These are phyloP conservation scores for Esox masquinongy DNA, from an alignment of 2,797 vertebrate species.

Conservation along the genomic window DNA sequence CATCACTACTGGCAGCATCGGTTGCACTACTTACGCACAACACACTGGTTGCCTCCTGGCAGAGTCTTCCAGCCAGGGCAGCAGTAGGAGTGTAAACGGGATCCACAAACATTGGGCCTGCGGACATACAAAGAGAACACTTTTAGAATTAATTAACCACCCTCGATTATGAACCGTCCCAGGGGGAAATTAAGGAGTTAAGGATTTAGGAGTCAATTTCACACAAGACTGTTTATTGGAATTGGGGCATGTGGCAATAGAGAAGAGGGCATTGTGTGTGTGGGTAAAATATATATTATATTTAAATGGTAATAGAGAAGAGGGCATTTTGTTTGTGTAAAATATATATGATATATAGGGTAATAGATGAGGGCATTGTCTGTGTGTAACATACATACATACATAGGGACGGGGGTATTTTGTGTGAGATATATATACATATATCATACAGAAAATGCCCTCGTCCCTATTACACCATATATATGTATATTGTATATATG, in stretches of 20 bases:
- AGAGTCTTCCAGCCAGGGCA: slow-evolving; percentile 80
- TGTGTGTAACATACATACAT: too few relatives aligned
- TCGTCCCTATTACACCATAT: too few relatives aligned
- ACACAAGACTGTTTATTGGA: background rate
- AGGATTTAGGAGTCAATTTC: background rate
- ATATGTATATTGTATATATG: too few relatives aligned
- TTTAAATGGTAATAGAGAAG: too few relatives aligned
- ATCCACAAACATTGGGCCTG: slow-evolving; percentile 81
- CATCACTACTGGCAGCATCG: slow-evolving; percentile 19
- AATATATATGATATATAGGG: too few relatives aligned
- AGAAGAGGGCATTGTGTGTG: too few relatives aligned
- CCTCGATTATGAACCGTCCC: background rate
- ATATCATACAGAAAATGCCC: too few relatives aligned
- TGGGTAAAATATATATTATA: too few relatives aligned
- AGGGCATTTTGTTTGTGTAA: too few relatives aligned
- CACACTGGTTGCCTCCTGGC: slow-evolving; percentile 78
- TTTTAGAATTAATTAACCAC: background rate
- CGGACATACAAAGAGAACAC: background rate
- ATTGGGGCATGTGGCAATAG: background rate
- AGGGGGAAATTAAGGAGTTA: background rate
- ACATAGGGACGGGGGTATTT: too few relatives aligned
- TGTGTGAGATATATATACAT: too few relatives aligned
- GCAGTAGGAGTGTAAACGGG: slow-evolving; percentile 77
- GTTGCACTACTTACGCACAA: slow-evolving; percentile 76
- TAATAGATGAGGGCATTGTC: too few relatives aligned